phyloP scores from a whole-genome alignment of 2,113 vertebrate genomes.

The Poeciliopsis occidentalis region DNA sequence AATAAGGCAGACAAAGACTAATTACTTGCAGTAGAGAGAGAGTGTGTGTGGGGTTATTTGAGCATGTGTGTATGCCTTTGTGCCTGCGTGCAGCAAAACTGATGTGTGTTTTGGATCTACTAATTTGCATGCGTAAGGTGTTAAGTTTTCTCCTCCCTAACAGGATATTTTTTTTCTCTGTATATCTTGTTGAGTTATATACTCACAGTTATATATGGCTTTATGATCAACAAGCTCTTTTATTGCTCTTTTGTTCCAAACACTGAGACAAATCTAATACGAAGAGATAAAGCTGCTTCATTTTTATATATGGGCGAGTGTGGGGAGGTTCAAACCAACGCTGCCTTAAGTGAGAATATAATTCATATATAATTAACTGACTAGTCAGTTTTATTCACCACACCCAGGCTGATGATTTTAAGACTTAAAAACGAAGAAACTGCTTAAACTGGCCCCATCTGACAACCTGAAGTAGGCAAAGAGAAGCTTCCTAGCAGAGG shows the following conservation, averaged over 20 bases:
- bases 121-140: constrained; percentile 39
- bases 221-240: neutral
- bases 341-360: too few species aligned
- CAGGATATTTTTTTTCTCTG: neutral
- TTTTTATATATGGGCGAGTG: neutral
- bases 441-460: too few species aligned
- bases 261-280: neutral
- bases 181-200: neutral
- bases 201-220: neutral
- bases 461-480: too few species aligned
- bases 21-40: constrained; percentile 60
- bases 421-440: too few species aligned
- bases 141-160: neutral
- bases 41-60: constrained; percentile 21
- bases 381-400: too few species aligned
- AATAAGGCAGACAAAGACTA: constrained; percentile 70
- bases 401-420: too few species aligned
- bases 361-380: too few species aligned
- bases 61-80: constrained; percentile 14
- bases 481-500: too few species aligned
- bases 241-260: neutral
- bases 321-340: too few species aligned
- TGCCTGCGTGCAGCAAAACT: constrained; percentile 35
- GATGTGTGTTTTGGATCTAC: constrained; percentile 35
- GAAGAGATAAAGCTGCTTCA: neutral